Conservation (phyloP, 2,888 invertebrate genomes). For the Acleris sparsana region DNA sequence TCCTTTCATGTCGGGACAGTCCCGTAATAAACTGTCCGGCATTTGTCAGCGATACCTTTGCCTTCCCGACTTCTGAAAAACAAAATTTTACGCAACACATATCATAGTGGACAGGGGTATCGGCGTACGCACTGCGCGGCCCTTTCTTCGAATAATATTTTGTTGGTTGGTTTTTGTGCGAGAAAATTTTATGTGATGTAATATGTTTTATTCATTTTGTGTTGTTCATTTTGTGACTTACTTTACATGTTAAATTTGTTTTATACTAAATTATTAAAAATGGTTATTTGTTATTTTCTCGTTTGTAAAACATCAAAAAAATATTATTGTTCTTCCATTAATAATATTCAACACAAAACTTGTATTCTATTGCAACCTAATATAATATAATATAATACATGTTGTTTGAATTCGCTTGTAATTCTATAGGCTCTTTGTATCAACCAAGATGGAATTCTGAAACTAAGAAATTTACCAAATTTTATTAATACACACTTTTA, state of each 20-base stretch:
- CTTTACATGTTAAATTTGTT: too few relatives aligned
- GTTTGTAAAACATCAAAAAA: too few relatives aligned
- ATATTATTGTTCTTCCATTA: too few relatives aligned
- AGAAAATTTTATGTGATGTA: background rate
- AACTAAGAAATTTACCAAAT: background rate
- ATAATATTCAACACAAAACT: too few relatives aligned
- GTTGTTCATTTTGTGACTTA: too few relatives aligned
- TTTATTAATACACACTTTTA: background rate
- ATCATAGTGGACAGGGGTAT: conserved; percentile 72
- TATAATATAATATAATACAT: too few relatives aligned
- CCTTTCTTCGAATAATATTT: background rate
- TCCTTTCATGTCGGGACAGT: conserved; percentile 36
- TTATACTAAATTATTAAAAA: too few relatives aligned
- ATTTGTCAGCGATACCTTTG: conserved; percentile 77
- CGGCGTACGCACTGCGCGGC: conserved; percentile 55
- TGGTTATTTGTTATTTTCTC: too few relatives aligned
- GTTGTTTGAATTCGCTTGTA: too few relatives aligned
- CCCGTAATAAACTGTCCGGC: conserved; percentile 66
- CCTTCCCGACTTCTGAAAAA: conserved; percentile 69
- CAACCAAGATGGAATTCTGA: too few relatives aligned
- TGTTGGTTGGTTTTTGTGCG: background rate
- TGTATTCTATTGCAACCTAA: too few relatives aligned
- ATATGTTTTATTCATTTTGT: background rate
- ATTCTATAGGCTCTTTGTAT: too few relatives aligned
- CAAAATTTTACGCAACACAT: conserved; percentile 83